Percentiles rank a stretch among this genome's conserved stretches.
Evolutionary conservation across 2,113 vertebrate genomes (phyloP).

Genomic region (Solea solea): DNA sequence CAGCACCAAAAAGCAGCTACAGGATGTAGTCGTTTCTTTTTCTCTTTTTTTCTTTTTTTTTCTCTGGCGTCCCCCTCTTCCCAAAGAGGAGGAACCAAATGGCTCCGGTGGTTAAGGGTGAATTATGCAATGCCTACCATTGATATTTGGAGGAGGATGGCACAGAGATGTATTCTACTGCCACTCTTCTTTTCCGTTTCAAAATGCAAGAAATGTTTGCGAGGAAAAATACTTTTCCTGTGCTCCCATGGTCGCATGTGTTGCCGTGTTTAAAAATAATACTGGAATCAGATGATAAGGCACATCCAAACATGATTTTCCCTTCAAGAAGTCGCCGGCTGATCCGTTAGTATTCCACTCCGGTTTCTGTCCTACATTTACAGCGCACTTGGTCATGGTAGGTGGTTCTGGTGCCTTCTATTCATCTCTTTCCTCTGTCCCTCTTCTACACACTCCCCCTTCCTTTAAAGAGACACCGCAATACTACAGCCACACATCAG

Average conservation of each 20-base stretch:
- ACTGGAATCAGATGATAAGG: conserved; percentile 54
- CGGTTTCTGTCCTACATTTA: conserved; percentile 76
- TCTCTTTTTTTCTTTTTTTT: neutral
- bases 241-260: conserved; percentile 60
- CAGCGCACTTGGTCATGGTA: conserved; percentile 77
- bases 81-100: conserved; percentile 71
- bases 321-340: conserved; percentile 52
- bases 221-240: conserved; percentile 66
- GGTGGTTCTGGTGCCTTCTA: conserved; percentile 81
- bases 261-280: conserved; percentile 42
- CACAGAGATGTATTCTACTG: conserved; percentile 50
- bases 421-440: conserved; percentile 78
- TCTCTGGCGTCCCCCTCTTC: conserved; percentile 64
- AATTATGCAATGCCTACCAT: conserved; percentile 80
- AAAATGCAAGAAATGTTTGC: conserved; percentile 64
- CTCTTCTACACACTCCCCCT: conserved; percentile 77
- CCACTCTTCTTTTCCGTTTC: conserved; percentile 70
- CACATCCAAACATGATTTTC: conserved; percentile 74
- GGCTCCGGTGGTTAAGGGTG: conserved; percentile 68
- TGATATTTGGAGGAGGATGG: conserved; percentile 63
- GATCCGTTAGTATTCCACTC: conserved; percentile 70
- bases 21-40: conserved; percentile 51
- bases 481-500: conserved; percentile 56
- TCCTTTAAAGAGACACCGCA: conserved; percentile 81
- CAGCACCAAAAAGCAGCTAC: conserved; percentile 62